A percentile compares a stretch with the other conserved stretches of the same genome.
phyloP scores from a whole-genome alignment of 1,140 invertebrate genomes.

The Geopemphigus sp. region DNA sequence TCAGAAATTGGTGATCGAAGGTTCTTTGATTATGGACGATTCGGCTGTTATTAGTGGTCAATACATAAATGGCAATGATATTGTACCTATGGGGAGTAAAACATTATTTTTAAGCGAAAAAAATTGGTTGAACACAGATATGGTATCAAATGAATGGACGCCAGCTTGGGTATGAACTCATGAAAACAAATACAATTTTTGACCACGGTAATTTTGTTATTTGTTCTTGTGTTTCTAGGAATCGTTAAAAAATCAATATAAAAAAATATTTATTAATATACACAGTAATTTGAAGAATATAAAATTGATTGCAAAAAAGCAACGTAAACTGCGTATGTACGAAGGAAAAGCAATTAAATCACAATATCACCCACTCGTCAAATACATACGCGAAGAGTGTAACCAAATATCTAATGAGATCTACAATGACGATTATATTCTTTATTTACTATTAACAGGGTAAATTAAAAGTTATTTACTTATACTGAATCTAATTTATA shows the following conservation, averaged over 20 bases:
- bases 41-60: constrained; percentile 8
- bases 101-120: neutral
- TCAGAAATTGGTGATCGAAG: neutral
- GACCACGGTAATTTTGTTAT: too few relatives aligned
- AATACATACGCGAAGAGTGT: neutral
- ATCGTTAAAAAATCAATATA: constrained; percentile 4
- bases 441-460: neutral
- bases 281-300: constrained; percentile 5
- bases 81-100: neutral
- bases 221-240: constrained; percentile 16
- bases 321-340: neutral
- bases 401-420: neutral
- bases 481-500: neutral
- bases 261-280: neutral
- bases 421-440: neutral
- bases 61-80: neutral
- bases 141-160: constrained; percentile 53
- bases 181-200: too few relatives aligned
- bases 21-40: constrained; percentile 9
- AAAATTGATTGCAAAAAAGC: neutral
- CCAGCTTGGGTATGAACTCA: neutral
- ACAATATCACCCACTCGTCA: neutral
- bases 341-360: neutral
- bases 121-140: constrained; percentile 56
- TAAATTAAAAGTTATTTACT: neutral